A percentile compares a stretch with the other conserved stretches of the same genome.
phyloP scores from a whole-genome alignment of 2,888 invertebrate genomes.

The Heterodera filipjevi region DNA sequence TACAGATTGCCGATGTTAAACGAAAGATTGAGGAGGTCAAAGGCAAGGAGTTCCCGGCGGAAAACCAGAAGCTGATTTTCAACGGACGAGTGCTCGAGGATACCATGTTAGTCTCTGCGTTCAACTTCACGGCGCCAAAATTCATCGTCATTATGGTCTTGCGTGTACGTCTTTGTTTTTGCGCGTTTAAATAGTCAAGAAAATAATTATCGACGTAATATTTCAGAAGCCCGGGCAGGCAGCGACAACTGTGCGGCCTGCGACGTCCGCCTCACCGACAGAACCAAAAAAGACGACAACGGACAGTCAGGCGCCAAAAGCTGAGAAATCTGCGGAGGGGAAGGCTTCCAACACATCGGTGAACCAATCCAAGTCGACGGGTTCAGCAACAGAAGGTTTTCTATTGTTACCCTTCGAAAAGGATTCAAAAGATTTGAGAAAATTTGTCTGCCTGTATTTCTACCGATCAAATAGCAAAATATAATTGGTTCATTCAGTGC shows the following conservation, averaged over 20 bases:
- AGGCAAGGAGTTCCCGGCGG: slow-evolving; percentile 49
- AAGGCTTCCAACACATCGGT: not conserved
- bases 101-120: slow-evolving; percentile 42
- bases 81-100: slow-evolving; percentile 62
- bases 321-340: not conserved
- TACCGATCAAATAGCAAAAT: too few relatives aligned
- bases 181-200: too few relatives aligned
- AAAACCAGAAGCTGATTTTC: slow-evolving; percentile 60
- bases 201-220: too few relatives aligned
- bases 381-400: not conserved
- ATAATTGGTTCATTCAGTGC: too few relatives aligned
- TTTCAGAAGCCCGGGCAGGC: slow-evolving; percentile 39
- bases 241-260: slow-evolving; percentile 11
- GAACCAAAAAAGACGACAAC: not conserved
- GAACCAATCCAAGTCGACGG: not conserved
- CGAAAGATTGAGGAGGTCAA: slow-evolving; percentile 46
- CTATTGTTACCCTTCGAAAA: too few relatives aligned
- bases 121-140: slow-evolving; percentile 51
- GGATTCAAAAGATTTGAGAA: too few relatives aligned
- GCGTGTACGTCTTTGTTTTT: slow-evolving; percentile 38
- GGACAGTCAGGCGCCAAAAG: not conserved
- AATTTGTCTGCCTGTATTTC: too few relatives aligned
- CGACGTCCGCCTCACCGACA: slow-evolving; percentile 21
- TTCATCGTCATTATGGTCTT: slow-evolving; percentile 62
- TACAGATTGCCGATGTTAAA: slow-evolving; percentile 58